Base-by-base conservation (phyloP, 2,888 invertebrate genomes). In the Cyaniris semiargus region DNA sequence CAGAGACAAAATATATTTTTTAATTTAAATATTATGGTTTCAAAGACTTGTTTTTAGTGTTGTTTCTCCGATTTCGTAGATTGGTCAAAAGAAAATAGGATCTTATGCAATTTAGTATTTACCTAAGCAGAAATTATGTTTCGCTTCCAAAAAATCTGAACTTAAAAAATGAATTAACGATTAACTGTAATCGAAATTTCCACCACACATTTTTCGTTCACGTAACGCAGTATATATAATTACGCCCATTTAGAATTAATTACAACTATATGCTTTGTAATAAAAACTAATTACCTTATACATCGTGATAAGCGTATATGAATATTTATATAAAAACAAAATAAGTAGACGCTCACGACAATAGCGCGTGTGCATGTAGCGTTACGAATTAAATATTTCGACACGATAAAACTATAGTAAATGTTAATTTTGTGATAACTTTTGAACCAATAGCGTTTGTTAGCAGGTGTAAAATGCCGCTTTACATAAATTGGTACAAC, bases 201-300 rank as follows among this genome's bases (percentile, higher is more conserved):
- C 10, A 44, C 72, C 18, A 23, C 23, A 72, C 21, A 38, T 38
- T 72, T 72, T 72, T 72, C 72, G 44, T 72, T 13, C 27, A 74
- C 53, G 74, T 74, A 74, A 74, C 74, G 53, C 53, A 44, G 74
- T 38, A 38, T 38, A 34, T 71, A 71, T 38, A 66, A 66, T 66
- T 66, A 27, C 74, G 48, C 27, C 48, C 74, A 74, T 74, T 48
- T 74, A 44, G 48, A 74, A 74, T 74, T 53, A 74, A 74, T 74
- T 74, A 74, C 27, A 74, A 74, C 27, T 74, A 74, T 74, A 74
- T 74, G 74, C 74, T 27, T 48, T 48, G 74, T 74, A 74, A 74
- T 74, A 74, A 74, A 74, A 74, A 53, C 48, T 74, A 74, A 74
- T 74, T 74, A 74, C 74, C 74, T 74, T 74, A 53, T 53, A 74